Percentiles rank a stretch among this genome's conserved stretches.
Conservation (phyloP, 1,140 invertebrate species). For the Galleria mellonella region DNA sequence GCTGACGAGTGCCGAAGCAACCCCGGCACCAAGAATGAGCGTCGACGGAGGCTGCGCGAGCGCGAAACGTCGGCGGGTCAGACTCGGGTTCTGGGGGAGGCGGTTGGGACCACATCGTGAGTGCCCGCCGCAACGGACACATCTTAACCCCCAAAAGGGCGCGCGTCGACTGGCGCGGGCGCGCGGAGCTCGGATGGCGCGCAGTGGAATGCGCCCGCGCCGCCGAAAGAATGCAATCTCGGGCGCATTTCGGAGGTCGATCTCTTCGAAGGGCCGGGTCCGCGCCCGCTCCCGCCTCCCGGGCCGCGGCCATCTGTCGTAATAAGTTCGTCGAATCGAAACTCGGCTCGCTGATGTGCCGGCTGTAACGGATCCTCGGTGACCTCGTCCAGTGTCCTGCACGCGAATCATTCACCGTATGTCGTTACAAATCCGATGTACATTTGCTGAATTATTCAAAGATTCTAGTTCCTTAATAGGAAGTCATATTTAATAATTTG, state of each 20-base stretch:
- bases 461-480: too few relatives aligned
- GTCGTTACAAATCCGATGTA: too few relatives aligned
- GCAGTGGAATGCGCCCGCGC: slow-evolving; percentile 70
- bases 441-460: too few relatives aligned
- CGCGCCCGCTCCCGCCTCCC: slow-evolving; percentile 57
- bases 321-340: slow-evolving; percentile 61
- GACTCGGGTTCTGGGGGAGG: slow-evolving; percentile 59
- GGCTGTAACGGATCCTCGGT: slow-evolving; percentile 52
- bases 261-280: slow-evolving; percentile 64
- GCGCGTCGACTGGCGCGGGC: slow-evolving; percentile 68
- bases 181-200: slow-evolving; percentile 58
- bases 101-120: slow-evolving; percentile 58
- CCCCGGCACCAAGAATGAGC: slow-evolving; percentile 36
- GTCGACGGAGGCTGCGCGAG: slow-evolving; percentile 36
- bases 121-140: slow-evolving; percentile 66
- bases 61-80: slow-evolving; percentile 37
- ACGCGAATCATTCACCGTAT: slow-evolving; percentile 51
- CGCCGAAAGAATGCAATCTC: slow-evolving; percentile 74
- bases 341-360: slow-evolving; percentile 42
- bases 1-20: slow-evolving; percentile 35
- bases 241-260: slow-evolving; percentile 71
- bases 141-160: slow-evolving; percentile 74
- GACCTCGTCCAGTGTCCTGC: slow-evolving; percentile 46
- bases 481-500: too few relatives aligned
- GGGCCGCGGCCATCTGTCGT: slow-evolving; percentile 62